Evolutionary conservation across 2,113 vertebrate species (phyloP).

Genomic region (Phyllostomus discolor): DNA sequence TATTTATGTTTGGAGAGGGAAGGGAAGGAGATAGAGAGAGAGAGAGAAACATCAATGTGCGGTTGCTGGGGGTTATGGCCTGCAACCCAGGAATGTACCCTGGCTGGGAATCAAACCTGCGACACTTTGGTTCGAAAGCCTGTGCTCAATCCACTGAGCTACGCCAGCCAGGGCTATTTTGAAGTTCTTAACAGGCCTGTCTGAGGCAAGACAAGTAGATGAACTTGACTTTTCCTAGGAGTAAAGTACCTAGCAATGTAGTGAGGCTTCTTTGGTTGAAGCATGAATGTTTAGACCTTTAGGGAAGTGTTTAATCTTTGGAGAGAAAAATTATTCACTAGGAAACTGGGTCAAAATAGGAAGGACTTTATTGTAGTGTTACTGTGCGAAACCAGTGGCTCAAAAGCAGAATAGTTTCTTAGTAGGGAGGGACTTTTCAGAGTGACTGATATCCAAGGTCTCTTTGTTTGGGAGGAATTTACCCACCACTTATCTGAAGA

Average conservation of each 20-base stretch:
- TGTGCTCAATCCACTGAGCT: no score
- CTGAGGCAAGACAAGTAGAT: not conserved
- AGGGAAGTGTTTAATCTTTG: not conserved
- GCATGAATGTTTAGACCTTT: not conserved
- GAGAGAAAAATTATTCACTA: not conserved
- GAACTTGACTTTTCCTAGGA: not conserved
- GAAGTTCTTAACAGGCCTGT: not conserved
- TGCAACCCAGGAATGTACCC: no score
- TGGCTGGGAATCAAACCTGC: no score
- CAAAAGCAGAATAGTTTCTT: not conserved
- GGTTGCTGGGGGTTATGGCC: no score
- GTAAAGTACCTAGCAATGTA: not conserved
- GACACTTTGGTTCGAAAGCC: no score
- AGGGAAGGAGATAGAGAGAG: no score
- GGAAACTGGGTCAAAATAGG: not conserved
- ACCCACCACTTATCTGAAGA: not conserved
- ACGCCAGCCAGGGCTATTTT: no score
- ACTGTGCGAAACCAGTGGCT: not conserved
- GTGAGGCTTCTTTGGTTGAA: not conserved
- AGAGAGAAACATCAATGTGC: no score
- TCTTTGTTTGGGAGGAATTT: not conserved
- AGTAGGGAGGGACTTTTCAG: not conserved
- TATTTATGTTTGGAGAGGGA: no score
- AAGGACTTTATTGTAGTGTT: not conserved
- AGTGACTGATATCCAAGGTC: not conserved